Evolutionary conservation across 2,888 invertebrate species (phyloP), one percentile per base, ranked within the genome.

Genomic region (Folsomia candida): DNA sequence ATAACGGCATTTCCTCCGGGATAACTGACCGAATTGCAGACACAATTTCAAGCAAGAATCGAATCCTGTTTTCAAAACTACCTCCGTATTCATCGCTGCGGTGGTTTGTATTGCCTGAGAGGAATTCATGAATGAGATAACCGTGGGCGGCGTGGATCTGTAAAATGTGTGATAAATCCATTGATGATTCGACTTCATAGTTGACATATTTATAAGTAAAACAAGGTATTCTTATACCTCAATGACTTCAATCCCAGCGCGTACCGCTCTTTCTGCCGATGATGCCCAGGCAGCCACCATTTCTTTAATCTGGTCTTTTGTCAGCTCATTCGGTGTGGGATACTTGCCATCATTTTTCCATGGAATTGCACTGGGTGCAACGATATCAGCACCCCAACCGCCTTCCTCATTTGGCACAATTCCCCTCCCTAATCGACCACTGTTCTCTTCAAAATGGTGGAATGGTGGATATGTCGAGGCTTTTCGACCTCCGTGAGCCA

Each of bases 401-500:
- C 69, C 69, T 26, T 69, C 65, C 4, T 22, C 47, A 6, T 69
- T 58, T 2, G 69, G 64, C 28, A 64, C 69, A 25, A 69, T 58
- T 11, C 69, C 69, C 18, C 65, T 37, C 2, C 64, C 58, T 28
- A 69, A 24, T 25, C 47, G 51, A 14, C 69, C 69, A 3, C 64
- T 65, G 24, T 57, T 68, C 29, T 64, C 65, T 27, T 69, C 69
- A 37, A 64, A 65, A 28, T 63, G 64, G 51, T 69, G 57, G 25
- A 37, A 69, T 6, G 69, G 69, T 11, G 69, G 64, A n/a, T 57
- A 63, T 4, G 69, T 65, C 6, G 59, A 64, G 1, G 69, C 51
- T n/a, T 69, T 69, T 58, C 69, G 27, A n/a, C 69, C 69, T 28
- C 69, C 69, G 25, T 69, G 69, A 11, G 69, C 69, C 14, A 69